A percentile compares a stretch with the other conserved stretches of the same genome.
phyloP scores from a whole-genome alignment of 2,113 vertebrate genomes.

The Halichoerus grypus region DNA sequence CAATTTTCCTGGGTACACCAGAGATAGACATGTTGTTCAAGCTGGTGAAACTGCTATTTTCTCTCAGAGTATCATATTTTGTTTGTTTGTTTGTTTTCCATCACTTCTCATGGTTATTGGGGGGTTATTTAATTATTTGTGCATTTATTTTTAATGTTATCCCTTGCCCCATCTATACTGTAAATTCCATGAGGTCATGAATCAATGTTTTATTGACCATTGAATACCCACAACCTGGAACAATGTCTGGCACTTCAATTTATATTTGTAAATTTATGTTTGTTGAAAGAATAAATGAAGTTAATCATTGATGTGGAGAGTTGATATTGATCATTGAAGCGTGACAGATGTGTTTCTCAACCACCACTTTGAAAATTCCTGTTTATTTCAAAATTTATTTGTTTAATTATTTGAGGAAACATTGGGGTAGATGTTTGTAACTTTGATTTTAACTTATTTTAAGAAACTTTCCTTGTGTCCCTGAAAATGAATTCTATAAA shows the following conservation, averaged over 20 bases:
- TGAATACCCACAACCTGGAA: background rate
- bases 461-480: background rate
- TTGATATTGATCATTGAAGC: background rate
- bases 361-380: background rate
- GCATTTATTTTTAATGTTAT: background rate
- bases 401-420: background rate
- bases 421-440: background rate
- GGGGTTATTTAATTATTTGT: background rate
- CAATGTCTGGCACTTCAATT: background rate
- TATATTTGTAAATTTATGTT: background rate
- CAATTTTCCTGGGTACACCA: background rate
- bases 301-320: background rate
- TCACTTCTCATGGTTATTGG: background rate
- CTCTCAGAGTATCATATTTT: background rate
- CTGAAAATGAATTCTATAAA: background rate
- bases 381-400: constrained; percentile 3
- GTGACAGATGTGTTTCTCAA: background rate
- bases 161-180: background rate
- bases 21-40: background rate
- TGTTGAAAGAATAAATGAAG: background rate
- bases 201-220: background rate
- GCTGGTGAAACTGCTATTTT: background rate
- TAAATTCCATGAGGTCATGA: background rate
- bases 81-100: background rate
- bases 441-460: constrained; percentile 8